phyloP scores from a whole-genome alignment of 2,888 invertebrate genomes.

The Eristalinus aeneus region DNA sequence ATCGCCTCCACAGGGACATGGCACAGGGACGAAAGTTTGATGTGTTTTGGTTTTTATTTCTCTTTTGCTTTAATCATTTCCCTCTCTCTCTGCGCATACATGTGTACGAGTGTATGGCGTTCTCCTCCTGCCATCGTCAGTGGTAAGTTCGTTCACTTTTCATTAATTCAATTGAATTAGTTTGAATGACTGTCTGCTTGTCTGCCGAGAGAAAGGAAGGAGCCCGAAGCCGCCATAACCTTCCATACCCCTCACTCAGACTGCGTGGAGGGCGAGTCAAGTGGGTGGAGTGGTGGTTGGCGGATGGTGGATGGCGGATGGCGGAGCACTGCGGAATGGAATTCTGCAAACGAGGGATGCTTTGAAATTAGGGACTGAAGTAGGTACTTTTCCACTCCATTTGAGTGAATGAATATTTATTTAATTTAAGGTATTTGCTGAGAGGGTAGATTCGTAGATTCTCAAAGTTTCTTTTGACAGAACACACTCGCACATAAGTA shows the following conservation, averaged over 20 bases:
- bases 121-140: not conserved
- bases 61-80: not conserved
- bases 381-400: constrained; percentile 71
- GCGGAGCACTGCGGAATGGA: constrained; percentile 19
- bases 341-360: constrained; percentile 53
- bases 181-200: constrained; percentile 70
- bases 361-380: constrained; percentile 65
- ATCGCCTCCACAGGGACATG: not conserved
- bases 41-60: constrained; percentile 6
- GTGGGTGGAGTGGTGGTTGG: not conserved
- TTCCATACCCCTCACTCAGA: constrained; percentile 1
- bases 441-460: constrained; percentile 58
- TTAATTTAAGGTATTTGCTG: constrained; percentile 68
- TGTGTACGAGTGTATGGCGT: constrained; percentile 26
- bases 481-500: constrained; percentile 9
- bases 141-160: constrained; percentile 69
- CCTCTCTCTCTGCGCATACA: constrained; percentile 9
- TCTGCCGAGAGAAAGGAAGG: constrained; percentile 58
- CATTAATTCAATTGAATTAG: constrained; percentile 71
- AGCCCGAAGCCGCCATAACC: constrained; percentile 58
- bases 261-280: not conserved
- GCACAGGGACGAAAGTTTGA: constrained; percentile 12
- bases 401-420: constrained; percentile 71
- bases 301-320: not conserved
- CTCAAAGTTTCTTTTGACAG: constrained; percentile 46